Evolutionary conservation across 2,888 invertebrate species (phyloP), one percentile per base, ranked within the genome.

Genomic region (Agrotis puta): DNA sequence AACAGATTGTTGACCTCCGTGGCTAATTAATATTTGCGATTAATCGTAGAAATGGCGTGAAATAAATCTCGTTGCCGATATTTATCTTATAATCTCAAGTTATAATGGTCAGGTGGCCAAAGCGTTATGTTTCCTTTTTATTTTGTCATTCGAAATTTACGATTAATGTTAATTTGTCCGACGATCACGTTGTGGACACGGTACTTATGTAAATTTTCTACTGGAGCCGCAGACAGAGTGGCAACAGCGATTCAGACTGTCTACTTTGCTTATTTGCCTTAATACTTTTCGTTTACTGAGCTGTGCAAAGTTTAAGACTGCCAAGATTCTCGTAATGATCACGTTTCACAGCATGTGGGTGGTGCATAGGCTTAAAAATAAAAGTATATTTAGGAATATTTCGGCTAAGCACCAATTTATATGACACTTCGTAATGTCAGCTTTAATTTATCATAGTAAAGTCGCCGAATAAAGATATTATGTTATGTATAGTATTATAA

Each of bases 161-260:
- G 92, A 93, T 88, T 87, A 84, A 85, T 84, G 89, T 91, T 87
- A 91, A 90, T 89, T 86, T 88, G 89, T 91, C 90, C 88, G 85
- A 70, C 79, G 88, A 89, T 93, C 93, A 93, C 91, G 93, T 92
- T 90, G 89, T 78, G 82, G 79, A 73, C 89, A 87, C 88, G 89
- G 86, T 86, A 85, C 85, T 90, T 94, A 94, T 94, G 93, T 88
- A 88, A 94, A 94, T 94, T 85, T 65, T 74, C 76, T 77, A 81
- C 77, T 82, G 91, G 87, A 85, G 83, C 77, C 92, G 90, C 91
- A 95, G 95, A 95, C 95, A 93, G 93, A 90, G 88, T 94, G 95
- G 95, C 95, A 93, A 91, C 94, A 86, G 56, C 39, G 61, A 79
- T 83, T 77, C 82, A 39, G 86, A 82, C 80, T 84, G 87, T 85